Evolutionary conservation across 2,888 invertebrate genomes (phyloP).

Genomic region (Amphimallon solstitiale): DNA sequence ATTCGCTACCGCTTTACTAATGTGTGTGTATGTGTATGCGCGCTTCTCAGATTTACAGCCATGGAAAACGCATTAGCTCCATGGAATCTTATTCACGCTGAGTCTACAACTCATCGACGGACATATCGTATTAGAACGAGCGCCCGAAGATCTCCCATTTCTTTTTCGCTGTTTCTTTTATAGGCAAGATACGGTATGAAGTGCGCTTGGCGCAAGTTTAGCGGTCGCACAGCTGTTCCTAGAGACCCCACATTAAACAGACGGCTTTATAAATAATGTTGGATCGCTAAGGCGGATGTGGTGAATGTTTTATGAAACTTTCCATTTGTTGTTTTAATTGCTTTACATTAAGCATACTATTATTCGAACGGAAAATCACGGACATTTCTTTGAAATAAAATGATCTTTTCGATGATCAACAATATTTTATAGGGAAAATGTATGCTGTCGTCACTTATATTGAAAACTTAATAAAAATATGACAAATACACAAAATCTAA

Average conservation of each 20-base stretch:
- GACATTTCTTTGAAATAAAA: background rate
- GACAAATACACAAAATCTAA: too few species aligned
- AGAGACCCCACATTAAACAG: slow-evolving; percentile 24
- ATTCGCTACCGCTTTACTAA: slow-evolving; percentile 12
- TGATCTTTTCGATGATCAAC: too few species aligned
- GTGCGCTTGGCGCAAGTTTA: slow-evolving; percentile 13
- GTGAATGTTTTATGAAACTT: background rate
- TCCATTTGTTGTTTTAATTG: slow-evolving; percentile 25
- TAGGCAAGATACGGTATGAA: slow-evolving; percentile 7
- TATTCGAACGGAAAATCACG: background rate
- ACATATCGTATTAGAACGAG: background rate
- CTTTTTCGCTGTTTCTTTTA: slow-evolving; percentile 4
- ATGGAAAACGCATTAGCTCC: slow-evolving; percentile 23
- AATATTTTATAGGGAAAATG: too few species aligned
- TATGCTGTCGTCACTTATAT: too few species aligned
- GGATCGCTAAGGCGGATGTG: slow-evolving; percentile 14
- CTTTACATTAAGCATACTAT: background rate
- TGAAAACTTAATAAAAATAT: too few species aligned
- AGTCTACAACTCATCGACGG: slow-evolving; percentile 25
- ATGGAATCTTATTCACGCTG: slow-evolving; percentile 26
- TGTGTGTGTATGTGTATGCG: background rate
- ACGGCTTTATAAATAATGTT: slow-evolving; percentile 21
- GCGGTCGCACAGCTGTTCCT: slow-evolving; percentile 16
- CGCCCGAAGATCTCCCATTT: slow-evolving; percentile 13
- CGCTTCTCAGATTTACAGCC: slow-evolving; percentile 17